Base-by-base conservation (phyloP, 2,797 vertebrate species). In the Notolepis coatsorum region DNA sequence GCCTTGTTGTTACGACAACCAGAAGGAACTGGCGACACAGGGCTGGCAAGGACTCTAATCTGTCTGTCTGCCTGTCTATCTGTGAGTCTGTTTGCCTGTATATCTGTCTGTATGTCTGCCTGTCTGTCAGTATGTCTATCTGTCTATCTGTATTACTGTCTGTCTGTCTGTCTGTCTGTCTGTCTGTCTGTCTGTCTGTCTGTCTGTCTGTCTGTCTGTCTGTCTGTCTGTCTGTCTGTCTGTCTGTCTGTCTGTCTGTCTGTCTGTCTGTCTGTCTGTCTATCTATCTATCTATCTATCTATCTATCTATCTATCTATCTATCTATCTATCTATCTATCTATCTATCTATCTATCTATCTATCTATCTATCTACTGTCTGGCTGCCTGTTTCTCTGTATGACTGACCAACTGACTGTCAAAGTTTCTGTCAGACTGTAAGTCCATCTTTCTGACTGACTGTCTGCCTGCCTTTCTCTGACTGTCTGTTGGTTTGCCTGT, bases 331-430 rank as follows among this genome's bases (percentile, higher is more conserved):
- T 37, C 18, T 38, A 15, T 30, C 4, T 17, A 30, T 28, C 18
- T 20, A 59, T 41, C 30, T 7, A 12, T 51, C 21, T 52, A 9
- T 27, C 23, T 12, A n/a, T 21, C 37, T 20, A 30, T 17, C 38
- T n/a, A n/a, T 23, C 18, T 47, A 13, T 38, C 39, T 61, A 25
- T 21, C 48, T 53, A 27, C 43, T 64, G 66, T 75, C 68, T 61
- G 37, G 45, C 48, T 63, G 55, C 33, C 25, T 71, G 72, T 79
- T 79, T 77, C 52, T 71, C 48, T 43, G 55, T 50, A 55, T n/a
- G 45, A n/a, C n/a, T n/a, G n/a, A n/a, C n/a, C n/a, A n/a, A n/a
- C n/a, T n/a, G n/a, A 42, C 28, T 23, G 49, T 51, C 66, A 43
- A 65, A 46, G n/a, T n/a, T n/a, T 46, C 28, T 23, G 49, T 51